Evolutionary conservation across 1,140 invertebrate species (phyloP), one percentile per base, ranked within the genome.

Genomic region (Tribolium castaneum): DNA sequence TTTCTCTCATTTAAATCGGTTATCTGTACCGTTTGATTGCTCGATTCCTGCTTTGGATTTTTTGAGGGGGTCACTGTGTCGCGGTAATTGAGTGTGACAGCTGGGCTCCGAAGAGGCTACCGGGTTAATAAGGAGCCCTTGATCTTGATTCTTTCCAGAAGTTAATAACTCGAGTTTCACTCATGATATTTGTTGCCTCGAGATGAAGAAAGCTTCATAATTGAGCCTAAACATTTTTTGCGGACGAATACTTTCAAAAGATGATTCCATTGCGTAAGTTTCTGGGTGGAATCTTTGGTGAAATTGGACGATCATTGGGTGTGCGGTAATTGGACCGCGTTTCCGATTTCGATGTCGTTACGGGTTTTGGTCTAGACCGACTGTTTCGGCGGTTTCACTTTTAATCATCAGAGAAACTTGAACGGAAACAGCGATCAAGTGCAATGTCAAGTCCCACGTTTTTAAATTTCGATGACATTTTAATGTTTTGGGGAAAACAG

Each of bases 261-360:
- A 59, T 59, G 54, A 45, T 59, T 19, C 54, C 19, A 59, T 59
- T 59, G 22, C 54, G 54, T 30, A 59, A 59, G 54, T n/a, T 45
- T 22, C 54, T 59, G 54, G 13, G 51, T 50, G 49, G 49, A 50
- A 50, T 50, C 13, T 50, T 50, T 14, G 49, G 49, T 52, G 51
- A 52, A 52, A 52, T 19, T 52, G 51, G 13, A 19, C 16, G 13
- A 52, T n/a, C n/a, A n/a, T 16, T 52, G 16, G 51, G 51, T 52
- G 51, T 19, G 51, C 13, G 16, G 6, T 52, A 52, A 52, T 52
- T 52, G 51, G 51, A 52, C 51, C 51, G 13, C 51, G 13, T 7
- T 52, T 52, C 51, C 51, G 51, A 52, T 52, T 52, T 52, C 51
- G 51, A 52, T 52, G 51, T 52, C 51, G 51, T 52, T 52, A 52